A percentile compares a stretch with the other conserved stretches of the same genome.
phyloP scores from a whole-genome alignment of 2,113 vertebrate species.

The Promerops cafer region DNA sequence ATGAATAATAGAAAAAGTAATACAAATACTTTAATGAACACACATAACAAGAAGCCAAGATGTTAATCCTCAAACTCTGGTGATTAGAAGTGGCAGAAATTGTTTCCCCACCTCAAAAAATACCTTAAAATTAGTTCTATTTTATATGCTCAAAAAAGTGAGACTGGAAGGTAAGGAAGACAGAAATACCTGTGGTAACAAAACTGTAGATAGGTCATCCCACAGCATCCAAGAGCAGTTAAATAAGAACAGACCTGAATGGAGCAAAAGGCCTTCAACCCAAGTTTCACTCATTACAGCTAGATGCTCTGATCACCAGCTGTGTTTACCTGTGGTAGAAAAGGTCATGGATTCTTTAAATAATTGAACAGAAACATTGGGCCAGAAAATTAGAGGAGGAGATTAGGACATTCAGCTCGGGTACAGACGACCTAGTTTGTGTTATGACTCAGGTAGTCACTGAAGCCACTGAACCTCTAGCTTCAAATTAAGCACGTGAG shows the following conservation, averaged over 20 bases:
- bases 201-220: not conserved
- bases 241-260: not conserved
- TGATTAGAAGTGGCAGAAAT: not conserved
- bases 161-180: not conserved
- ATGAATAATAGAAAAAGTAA: not conserved
- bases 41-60: not conserved
- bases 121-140: not conserved
- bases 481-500: not conserved
- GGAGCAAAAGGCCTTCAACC: not conserved
- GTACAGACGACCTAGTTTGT: not conserved
- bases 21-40: not conserved
- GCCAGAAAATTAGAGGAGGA: conserved; percentile 20
- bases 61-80: not conserved
- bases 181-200: not conserved
- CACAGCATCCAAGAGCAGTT: not conserved
- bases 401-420: not conserved
- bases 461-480: not conserved
- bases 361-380: conserved; percentile 25
- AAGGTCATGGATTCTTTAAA: conserved; percentile 11
- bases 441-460: not conserved
- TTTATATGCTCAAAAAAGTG: not conserved
- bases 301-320: not conserved
- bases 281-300: not conserved
- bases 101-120: not conserved
- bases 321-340: not conserved